These are phyloP conservation scores for Danaus plexippus DNA, from an alignment of 1,140 invertebrate species.

Conservation along the genomic window DNA sequence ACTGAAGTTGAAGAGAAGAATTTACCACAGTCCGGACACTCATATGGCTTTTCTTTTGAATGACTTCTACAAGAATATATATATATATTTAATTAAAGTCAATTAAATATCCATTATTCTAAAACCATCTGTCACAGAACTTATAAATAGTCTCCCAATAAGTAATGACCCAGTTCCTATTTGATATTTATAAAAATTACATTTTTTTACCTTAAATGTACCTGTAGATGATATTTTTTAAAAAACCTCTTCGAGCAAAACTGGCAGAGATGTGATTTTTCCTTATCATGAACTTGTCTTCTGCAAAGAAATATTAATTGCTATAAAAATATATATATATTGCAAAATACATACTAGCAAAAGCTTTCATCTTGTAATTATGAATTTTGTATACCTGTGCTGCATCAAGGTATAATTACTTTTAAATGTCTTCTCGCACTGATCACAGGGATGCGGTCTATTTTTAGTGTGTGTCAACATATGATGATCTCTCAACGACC, in stretches of 20 bases:
- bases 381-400: conserved; percentile 30
- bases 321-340: not conserved
- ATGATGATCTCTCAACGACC: conserved; percentile 32
- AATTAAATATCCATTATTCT: not conserved
- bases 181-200: not conserved
- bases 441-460: conserved; percentile 31
- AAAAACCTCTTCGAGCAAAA: conserved; percentile 62
- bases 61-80: conserved; percentile 40
- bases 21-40: conserved; percentile 72
- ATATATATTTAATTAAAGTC: conserved; percentile 1
- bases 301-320: conserved; percentile 30
- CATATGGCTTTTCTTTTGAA: conserved; percentile 68
- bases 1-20: conserved; percentile 69
- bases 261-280: conserved; percentile 52
- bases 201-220: conserved; percentile 44
- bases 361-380: not conserved
- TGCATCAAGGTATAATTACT: conserved; percentile 23
- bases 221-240: conserved; percentile 49
- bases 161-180: too few relatives aligned
- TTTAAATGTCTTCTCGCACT: conserved; percentile 37
- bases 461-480: conserved; percentile 40
- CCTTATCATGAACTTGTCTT: conserved; percentile 53
- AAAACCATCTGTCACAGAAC: not conserved
- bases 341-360: not conserved
- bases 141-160: too few relatives aligned